Evolutionary conservation across 2,113 vertebrate species (phyloP).

Genomic region (Bettongia penicillata): DNA sequence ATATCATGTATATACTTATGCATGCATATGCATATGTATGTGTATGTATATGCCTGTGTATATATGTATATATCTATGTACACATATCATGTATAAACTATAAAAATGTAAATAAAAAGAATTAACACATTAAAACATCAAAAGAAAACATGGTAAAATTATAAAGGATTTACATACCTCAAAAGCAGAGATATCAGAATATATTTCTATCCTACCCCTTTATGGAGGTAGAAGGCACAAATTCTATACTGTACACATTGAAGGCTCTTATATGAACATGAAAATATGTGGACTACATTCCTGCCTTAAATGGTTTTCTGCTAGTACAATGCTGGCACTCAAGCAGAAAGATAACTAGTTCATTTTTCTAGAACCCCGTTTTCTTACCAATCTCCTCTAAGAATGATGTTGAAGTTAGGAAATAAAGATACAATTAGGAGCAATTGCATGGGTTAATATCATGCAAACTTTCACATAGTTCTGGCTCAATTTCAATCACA

Average conservation of each 20-base stretch:
- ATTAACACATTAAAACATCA: too few species aligned
- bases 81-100: too few species aligned
- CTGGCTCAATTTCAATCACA: background rate
- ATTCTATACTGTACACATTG: background rate
- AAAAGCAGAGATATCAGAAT: background rate
- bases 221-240: background rate
- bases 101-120: too few species aligned
- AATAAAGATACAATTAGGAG: background rate
- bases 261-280: background rate
- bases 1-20: too few species aligned
- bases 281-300: background rate
- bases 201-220: background rate
- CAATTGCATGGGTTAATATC: rapidly evolving
- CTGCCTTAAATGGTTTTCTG: background rate
- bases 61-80: too few species aligned
- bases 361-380: background rate
- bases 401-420: rapidly evolving
- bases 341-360: rapidly evolving
- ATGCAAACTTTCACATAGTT: background rate
- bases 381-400: background rate
- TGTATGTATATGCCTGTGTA: too few species aligned
- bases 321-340: rapidly evolving
- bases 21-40: too few species aligned
- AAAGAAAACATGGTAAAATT: too few species aligned
- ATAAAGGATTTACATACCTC: too few species aligned